phyloP scores from a whole-genome alignment of 1,140 invertebrate genomes.

The Arion vulgaris region DNA sequence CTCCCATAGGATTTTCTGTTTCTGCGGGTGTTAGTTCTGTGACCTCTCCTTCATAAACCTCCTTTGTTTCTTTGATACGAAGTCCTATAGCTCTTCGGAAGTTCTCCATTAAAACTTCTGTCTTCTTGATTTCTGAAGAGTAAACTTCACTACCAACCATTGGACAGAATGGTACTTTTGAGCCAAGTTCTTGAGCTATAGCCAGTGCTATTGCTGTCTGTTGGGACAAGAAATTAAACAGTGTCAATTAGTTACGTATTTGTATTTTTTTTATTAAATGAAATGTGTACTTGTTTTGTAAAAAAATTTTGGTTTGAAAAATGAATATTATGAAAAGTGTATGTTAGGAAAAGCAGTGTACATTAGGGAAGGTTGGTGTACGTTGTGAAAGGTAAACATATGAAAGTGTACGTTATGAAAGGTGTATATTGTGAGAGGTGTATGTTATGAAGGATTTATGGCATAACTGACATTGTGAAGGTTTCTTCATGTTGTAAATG shows the following conservation, averaged over 20 bases:
- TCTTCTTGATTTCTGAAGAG: slow-evolving; percentile 99
- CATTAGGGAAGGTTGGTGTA: too few species aligned
- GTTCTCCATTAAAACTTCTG: slow-evolving; percentile 99
- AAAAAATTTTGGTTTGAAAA: background rate
- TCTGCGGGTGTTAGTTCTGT: slow-evolving; percentile 97
- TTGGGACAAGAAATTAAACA: slow-evolving; percentile 43
- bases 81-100: slow-evolving; percentile 96
- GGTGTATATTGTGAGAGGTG: too few species aligned
- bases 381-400: too few species aligned
- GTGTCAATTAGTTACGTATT: too few species aligned
- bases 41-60: slow-evolving; percentile 99
- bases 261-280: background rate
- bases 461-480: too few species aligned
- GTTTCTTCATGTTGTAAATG: too few species aligned
- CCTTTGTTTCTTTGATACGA: slow-evolving; percentile 91
- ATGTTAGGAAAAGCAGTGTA: too few species aligned
- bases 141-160: slow-evolving; percentile 99
- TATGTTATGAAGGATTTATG: too few species aligned
- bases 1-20: slow-evolving; percentile 96
- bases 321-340: background rate
- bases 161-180: slow-evolving; percentile 98
- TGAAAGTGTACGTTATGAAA: too few species aligned
- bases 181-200: slow-evolving; percentile 97
- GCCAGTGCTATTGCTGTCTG: slow-evolving; percentile 96
- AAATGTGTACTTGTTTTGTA: background rate